Conservation (phyloP, 2,888 invertebrate genomes). For the Sepiola atlantica region DNA sequence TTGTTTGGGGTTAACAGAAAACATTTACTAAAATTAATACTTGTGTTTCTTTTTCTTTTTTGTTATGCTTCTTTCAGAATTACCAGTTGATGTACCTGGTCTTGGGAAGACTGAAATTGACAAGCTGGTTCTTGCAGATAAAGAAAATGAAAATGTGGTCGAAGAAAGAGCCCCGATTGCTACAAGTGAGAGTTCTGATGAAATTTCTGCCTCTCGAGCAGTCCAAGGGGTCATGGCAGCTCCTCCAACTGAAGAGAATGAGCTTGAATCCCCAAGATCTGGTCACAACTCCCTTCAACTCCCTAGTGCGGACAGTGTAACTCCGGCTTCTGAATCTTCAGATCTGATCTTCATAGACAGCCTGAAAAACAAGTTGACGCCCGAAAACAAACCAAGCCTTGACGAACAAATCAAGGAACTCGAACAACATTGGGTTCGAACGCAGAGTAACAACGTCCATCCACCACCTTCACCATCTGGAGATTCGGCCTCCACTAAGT, state of each 20-base stretch:
- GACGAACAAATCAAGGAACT: conserved; percentile 43
- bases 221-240: background rate
- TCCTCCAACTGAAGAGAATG: conserved; percentile 15
- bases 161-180: conserved; percentile 36
- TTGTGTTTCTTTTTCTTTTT: background rate
- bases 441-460: background rate
- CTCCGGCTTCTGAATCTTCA: conserved; percentile 36
- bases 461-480: background rate
- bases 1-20: background rate
- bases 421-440: conserved; percentile 37
- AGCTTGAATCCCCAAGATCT: background rate
- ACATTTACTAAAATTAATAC: background rate
- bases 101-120: background rate
- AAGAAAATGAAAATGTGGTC: background rate
- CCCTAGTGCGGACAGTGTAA: background rate
- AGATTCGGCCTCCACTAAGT: background rate
- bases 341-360: background rate
- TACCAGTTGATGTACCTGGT: conserved; percentile 47
- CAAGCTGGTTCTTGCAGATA: background rate
- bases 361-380: background rate
- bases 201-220: background rate
- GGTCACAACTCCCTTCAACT: background rate
- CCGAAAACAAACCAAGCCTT: background rate
- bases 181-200: background rate
- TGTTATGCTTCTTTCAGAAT: background rate